Evolutionary conservation across 2,113 vertebrate genomes (phyloP), one percentile per base, ranked within the genome.

Genomic region (Calyptommatus sinebrachiatus): DNA sequence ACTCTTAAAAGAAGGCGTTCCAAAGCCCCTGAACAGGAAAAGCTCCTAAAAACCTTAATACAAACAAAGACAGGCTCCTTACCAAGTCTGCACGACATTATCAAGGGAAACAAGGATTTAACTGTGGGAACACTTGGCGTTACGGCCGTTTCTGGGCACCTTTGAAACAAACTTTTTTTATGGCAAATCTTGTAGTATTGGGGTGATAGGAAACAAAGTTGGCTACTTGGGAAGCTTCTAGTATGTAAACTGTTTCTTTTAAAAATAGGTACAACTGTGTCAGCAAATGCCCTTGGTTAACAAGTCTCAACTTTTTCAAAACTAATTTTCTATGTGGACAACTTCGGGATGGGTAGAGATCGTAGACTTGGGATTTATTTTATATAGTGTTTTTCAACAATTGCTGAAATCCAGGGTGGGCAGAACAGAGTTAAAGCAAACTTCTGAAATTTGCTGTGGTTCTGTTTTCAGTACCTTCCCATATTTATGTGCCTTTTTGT

Each of bases 401-500:
- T 92, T 92, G 86, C 90, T 93, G 91, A 93, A 92, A 69, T 93
- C 92, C 91, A 90, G 87, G 93, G 93, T 91, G 88, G 93, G 92
- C 91, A 90, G 90, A 92, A 91, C 94, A 95, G 93, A 94, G 93
- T 94, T 93, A 91, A 94, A 94, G 93, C 91, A 91, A 91, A 93
- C 91, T 93, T 93, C 94, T 93, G 93, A 93, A 31, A 94, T 92
- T 90, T 94, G 94, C 93, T 94, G 94, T 94, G 92, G 93, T 93
- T 91, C 94, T 92, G 89, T 94, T 95, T 93, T 94, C 97, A 94
- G 95, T 94, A 96, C 95, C 96, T 95, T 94, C 96, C 96, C 95
- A 96, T 94, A 96, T 97, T 98, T 96, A 97, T 93, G 98, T 99
- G 98, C 98, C 98, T 99, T 99, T 65, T 96, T 96, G 96, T 96